phyloP scores from a whole-genome alignment of 2,797 vertebrate genomes.

The Xenopus petersii region DNA sequence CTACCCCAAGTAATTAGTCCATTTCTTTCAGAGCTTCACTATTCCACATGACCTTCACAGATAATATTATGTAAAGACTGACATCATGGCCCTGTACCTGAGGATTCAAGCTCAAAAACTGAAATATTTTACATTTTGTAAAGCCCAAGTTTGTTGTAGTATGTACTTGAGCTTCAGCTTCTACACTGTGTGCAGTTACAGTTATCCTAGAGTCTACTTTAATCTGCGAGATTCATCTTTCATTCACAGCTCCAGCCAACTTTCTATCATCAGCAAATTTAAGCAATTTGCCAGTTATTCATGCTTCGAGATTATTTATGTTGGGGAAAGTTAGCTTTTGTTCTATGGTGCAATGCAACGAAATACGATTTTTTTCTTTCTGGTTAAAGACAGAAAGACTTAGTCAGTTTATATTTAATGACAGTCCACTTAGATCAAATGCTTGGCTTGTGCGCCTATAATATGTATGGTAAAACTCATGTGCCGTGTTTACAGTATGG shows the following conservation, averaged over 20 bases:
- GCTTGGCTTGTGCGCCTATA: constrained; percentile 20
- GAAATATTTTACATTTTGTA: too few species aligned
- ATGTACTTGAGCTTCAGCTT: too few species aligned
- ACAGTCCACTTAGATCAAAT: constrained; percentile 39
- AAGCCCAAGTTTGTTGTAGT: too few species aligned
- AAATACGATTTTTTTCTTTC: constrained; percentile 22
- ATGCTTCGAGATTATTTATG: constrained; percentile 45
- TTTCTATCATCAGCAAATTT: constrained; percentile 49
- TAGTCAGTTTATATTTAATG: constrained; percentile 35
- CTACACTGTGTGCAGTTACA: too few species aligned
- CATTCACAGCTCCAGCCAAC: constrained; percentile 34
- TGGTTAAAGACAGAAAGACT: constrained; percentile 32
- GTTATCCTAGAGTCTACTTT: not conserved
- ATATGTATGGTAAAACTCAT: constrained; percentile 21
- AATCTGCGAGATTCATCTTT: constrained; percentile 18
- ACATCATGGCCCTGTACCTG: too few species aligned
- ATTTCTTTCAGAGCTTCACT: too few species aligned
- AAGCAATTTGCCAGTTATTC: constrained; percentile 45
- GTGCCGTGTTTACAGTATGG: constrained; percentile 20
- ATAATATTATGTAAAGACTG: too few species aligned
- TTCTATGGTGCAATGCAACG: constrained; percentile 29
- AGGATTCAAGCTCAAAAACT: too few species aligned
- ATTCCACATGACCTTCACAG: too few species aligned
- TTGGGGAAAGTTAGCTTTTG: constrained; percentile 28
- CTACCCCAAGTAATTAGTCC: too few species aligned